Percentiles rank a stretch among this genome's conserved stretches.
Conservation (phyloP, 2,113 vertebrate genomes). For the Propithecus coquereli region DNA sequence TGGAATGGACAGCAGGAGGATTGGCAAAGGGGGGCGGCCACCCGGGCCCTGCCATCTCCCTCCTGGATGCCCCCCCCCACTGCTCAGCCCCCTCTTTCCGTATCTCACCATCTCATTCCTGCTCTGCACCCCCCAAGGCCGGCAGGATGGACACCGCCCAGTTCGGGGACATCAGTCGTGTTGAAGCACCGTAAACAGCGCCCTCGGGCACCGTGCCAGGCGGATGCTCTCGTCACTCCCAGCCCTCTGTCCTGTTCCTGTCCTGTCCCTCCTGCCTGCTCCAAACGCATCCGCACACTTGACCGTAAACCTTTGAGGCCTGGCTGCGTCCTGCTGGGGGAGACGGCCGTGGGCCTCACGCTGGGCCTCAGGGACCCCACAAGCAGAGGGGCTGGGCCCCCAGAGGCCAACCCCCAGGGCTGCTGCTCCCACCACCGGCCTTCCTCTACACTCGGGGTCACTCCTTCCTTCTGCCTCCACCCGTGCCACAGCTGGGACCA, state of each 20-base stretch:
- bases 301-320: background rate
- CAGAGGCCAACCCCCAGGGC: background rate
- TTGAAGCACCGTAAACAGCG: rapidly evolving
- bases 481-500: background rate
- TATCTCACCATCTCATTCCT: background rate
- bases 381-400: background rate
- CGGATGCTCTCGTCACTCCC: background rate
- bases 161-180: rapidly evolving
- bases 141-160: no score
- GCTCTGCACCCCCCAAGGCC: background rate
- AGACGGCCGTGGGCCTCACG: background rate
- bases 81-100: background rate
- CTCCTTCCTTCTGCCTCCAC: conserved; percentile 11
- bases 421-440: background rate
- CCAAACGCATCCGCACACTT: background rate
- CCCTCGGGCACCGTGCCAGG: background rate
- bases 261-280: background rate
- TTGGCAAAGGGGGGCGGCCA: background rate
- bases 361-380: background rate
- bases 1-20: background rate
- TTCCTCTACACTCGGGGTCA: background rate
- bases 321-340: background rate
- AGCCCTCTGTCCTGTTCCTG: background rate
- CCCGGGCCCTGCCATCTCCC: rapidly evolving
- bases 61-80: background rate